These are phyloP conservation scores for Turnix velox DNA, from an alignment of 2,113 vertebrate species.

Conservation along the genomic window DNA sequence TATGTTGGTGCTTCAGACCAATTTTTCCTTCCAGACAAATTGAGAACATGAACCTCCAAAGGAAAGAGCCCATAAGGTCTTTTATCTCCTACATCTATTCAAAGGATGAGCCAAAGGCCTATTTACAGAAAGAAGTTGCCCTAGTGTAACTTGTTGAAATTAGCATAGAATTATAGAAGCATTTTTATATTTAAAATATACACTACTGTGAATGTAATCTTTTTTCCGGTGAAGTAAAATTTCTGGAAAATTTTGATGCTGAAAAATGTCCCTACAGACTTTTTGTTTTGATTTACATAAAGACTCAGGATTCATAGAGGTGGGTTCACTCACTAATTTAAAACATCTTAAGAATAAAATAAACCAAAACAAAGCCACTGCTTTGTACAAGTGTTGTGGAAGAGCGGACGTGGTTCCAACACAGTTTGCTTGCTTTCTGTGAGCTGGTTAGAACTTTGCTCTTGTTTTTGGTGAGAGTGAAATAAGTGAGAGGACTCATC, in stretches of 20 bases:
- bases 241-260: neutral
- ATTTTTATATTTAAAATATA: neutral
- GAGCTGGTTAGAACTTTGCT: neutral
- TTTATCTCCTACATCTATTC: accelerated
- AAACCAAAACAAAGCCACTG: neutral
- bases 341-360: neutral
- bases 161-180: neutral
- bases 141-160: neutral
- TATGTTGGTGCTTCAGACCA: neutral
- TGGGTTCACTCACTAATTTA: neutral
- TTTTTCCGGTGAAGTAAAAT: neutral
- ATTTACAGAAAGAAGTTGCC: neutral
- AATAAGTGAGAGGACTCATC: neutral
- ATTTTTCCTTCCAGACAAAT: neutral
- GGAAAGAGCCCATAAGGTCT: neutral
- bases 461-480: neutral
- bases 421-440: neutral
- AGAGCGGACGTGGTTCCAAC: accelerated
- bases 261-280: neutral
- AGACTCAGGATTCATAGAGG: neutral
- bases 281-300: neutral
- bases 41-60: neutral
- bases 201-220: neutral
- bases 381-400: neutral
- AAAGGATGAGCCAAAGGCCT: neutral